Conservation (phyloP, 2,888 invertebrate genomes). For the Monopis laevigella region DNA sequence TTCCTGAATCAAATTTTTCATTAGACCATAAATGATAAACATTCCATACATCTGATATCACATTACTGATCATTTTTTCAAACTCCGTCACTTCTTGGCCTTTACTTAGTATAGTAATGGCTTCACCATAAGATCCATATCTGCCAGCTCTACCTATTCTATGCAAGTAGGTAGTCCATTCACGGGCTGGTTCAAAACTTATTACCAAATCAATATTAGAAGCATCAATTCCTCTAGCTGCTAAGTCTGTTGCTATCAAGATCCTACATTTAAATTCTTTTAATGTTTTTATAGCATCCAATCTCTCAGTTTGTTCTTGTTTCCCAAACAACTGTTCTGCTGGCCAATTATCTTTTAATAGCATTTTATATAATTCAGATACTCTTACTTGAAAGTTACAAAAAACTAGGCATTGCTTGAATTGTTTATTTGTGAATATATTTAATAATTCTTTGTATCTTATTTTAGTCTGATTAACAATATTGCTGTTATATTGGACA, state of each 20-base stretch:
- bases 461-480: constrained; percentile 71
- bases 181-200: constrained; percentile 87
- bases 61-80: constrained; percentile 61
- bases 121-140: constrained; percentile 86
- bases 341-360: constrained; percentile 80
- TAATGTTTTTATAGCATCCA: constrained; percentile 79
- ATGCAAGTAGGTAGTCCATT: constrained; percentile 88
- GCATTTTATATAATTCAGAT: constrained; percentile 76
- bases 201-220: constrained; percentile 92
- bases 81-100: constrained; percentile 72
- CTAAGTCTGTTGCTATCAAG: constrained; percentile 89
- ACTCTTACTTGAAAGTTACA: constrained; percentile 89
- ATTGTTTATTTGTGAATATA: constrained; percentile 76
- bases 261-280: constrained; percentile 85
- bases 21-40: constrained; percentile 36
- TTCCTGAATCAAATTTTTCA: constrained; percentile 21
- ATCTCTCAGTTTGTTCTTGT: constrained; percentile 80
- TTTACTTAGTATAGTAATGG: constrained; percentile 77
- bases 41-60: constrained; percentile 45
- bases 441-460: constrained; percentile 72
- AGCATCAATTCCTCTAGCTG: constrained; percentile 94
- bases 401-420: constrained; percentile 93
- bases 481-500: constrained; percentile 70
- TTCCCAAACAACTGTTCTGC: constrained; percentile 80
- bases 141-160: constrained; percentile 95